Base-by-base conservation (phyloP, 1,140 invertebrate species). In the Panagrolaimus sp. region DNA sequence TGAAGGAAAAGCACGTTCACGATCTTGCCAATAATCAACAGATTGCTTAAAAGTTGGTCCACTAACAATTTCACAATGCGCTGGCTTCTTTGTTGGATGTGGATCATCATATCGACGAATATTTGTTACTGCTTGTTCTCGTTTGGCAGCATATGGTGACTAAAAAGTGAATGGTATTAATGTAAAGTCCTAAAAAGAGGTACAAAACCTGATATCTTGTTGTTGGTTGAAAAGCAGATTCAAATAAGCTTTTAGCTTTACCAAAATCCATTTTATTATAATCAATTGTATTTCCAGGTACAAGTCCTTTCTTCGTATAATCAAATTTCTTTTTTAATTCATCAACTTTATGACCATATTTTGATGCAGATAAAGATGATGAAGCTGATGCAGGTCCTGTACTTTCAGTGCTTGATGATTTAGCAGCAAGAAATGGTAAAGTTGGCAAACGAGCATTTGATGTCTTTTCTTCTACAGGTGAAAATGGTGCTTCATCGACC, bases 11-110 rank as follows among this genome's bases (percentile, higher is more conserved):
- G n/a, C 51, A 57, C 51, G 51, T 27, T 25, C 51, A 13, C 51
- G 51, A 57, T 57, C 20, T 27, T 57, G n/a, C 51, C 51, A 57
- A 20, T 57, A 57, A n/a, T 16, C 11, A 13, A 57, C 51, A 27
- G 51, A 57, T 20, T 57, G 20, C 20, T n/a, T 57, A 16, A 57
- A 57, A 1, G 51, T 57, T 57, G 51, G 51, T 57, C 51, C 51
- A 27, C 20, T 57, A 13, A 57, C 51, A 57, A 57, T 57, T 27
- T 57, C 51, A 16, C 51, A 57, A 20, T 27, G 20, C 9, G 51
- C 51, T 1, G 51, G 51, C 51, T 57, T 57, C 16, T 57, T 57
- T 25, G 20, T 57, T 27, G 51, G 16, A 13, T 25, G 9, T 20
- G 51, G 14, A 57, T 20, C 14, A 20, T 25, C 51, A 20, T 57